Base-by-base conservation (phyloP, 2,113 vertebrate genomes). In the Oophaga pumilio region DNA sequence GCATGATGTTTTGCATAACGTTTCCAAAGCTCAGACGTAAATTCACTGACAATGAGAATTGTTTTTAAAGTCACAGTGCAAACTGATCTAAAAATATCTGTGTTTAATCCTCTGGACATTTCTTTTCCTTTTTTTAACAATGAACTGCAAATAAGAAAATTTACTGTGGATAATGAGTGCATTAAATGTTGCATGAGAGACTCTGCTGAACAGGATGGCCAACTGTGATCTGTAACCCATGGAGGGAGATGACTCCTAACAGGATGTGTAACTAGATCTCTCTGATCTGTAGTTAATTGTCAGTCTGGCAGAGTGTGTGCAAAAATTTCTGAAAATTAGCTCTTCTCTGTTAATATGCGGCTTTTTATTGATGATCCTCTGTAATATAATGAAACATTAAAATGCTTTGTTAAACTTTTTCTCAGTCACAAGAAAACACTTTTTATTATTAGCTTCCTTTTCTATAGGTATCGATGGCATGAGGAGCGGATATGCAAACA, bases 261-360 rank as follows among this genome's bases (percentile, higher is more conserved):
- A 88, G 86, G 79, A 88, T 76, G 79, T 87, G 86, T 88, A 83
- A 88, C 79, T 7, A 62, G 79, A 88, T 83, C 79, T 74, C 43
- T 56, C 79, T 83, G 79, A 82, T 88, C 69, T 88, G 79, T 28
- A 53, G 73, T 66, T 81, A 60, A 82, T 87, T 88, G 62, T 82
- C 69, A 80, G 77, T 17, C 33, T 28, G 76, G 57, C 79, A 33
- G 22, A 28, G 74, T 8, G 68, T 57, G 43, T 82, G 66, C 17
- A 82, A 33, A 56, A 87, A 81, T 60, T 59, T 81, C 26, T 50
- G 57, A 57, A 59, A 57, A 80, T 57, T 49, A 78, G 50, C 74
- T 79, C 5, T 86, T 79, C 59, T 79, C 20, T n/a, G 20, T 50
- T 22, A 82, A 82, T 66, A 14, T 8, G 60, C 49, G 28, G 56